phyloP scores from a whole-genome alignment of 64 coral and sea anemone genomes.

The Actinia equina region DNA sequence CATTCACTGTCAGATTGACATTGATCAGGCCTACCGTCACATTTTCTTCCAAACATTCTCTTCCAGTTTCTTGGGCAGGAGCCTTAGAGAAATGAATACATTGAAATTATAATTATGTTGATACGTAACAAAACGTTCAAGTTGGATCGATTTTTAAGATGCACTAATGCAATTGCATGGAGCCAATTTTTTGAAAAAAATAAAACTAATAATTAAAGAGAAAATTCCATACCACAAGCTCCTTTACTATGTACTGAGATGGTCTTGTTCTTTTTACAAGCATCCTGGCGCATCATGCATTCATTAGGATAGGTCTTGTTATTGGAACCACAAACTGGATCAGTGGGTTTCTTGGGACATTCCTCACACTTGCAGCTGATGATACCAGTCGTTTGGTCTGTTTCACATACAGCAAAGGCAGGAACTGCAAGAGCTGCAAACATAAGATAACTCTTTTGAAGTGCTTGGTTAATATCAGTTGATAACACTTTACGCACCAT shows the following conservation, averaged over 20 bases:
- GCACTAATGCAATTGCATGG: too few relatives aligned
- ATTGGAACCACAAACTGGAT: conserved; percentile 40
- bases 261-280: conserved; percentile 14
- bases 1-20: neutral
- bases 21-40: neutral
- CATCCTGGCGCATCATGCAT: conserved; percentile 21
- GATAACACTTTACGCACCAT: too few relatives aligned
- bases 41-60: neutral
- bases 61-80: neutral
- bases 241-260: conserved; percentile 9
- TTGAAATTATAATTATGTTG: too few relatives aligned
- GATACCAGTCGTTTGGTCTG: neutral
- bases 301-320: conserved; percentile 23
- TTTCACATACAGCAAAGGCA: neutral
- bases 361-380: conserved; percentile 2
- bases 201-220: too few relatives aligned
- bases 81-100: too few relatives aligned
- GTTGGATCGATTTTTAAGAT: too few relatives aligned
- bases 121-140: too few relatives aligned
- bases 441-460: too few relatives aligned
- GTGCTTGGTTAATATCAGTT: too few relatives aligned
- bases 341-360: neutral
- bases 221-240: neutral
- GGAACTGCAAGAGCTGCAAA: neutral
- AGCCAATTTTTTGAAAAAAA: too few relatives aligned